Base-by-base conservation (phyloP, 2,113 vertebrate species). In the Sapayoa aenigma region DNA sequence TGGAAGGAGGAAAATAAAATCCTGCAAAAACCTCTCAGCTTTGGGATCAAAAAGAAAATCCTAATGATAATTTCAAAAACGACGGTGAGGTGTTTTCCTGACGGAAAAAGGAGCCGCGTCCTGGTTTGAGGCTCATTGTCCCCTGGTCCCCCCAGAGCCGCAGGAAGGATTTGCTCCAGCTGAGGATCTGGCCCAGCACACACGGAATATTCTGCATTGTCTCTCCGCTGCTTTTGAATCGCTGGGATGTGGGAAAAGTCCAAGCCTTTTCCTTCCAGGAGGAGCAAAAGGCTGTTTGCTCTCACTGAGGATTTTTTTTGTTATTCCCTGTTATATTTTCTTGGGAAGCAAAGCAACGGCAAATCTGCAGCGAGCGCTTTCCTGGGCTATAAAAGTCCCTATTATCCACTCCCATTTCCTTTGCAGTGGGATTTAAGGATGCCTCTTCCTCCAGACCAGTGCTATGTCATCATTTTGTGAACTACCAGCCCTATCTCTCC, bases 401-500 rank as follows among this genome's bases (percentile, higher is more conserved):
- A 12, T 94, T 93, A 85, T 49, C 90, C 97, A 94, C 89, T 96
- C 63, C 41, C 31, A 87, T 53, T 87, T 78, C 80, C 94, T 72
- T 90, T 62, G 96, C 87, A 13, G 33, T 23, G 96, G 96, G 96
- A 94, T 96, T 97, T 96, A 68, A 95, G 94, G 90, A 89, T 53
- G 84, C 50, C 91, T 97, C 95, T 90, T 94, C 93, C 94, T 83
- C 9, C 31, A 96, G 87, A 94, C 22, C 60, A 95, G 95, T 37
- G 93, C 95, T 92, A 80, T 84, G 95, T 96, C 94, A 97, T 97
- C 92, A n/a, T 96, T 97, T 95, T 89, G 87, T 67, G 92, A 89
- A 88, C 89, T 90, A 94, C 87, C 96, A 63, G 96, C 86, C 93
- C 96, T 25, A 92, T 85, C 95, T 96, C 90, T 89, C 71, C 47